These are phyloP conservation scores for Margarornis squamiger DNA, from an alignment of 2,797 vertebrate species.

Conservation along the genomic window DNA sequence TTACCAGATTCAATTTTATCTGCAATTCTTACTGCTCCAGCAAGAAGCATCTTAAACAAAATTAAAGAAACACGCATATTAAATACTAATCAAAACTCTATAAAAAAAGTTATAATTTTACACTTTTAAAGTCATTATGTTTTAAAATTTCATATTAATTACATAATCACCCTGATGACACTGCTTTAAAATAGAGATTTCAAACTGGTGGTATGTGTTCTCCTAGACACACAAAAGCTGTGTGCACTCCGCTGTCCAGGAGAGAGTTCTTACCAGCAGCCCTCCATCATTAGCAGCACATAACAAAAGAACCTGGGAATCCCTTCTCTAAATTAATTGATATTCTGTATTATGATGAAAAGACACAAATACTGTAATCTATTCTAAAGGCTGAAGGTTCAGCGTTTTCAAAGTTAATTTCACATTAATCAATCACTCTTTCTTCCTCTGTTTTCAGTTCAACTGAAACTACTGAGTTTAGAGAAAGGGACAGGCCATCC, in stretches of 20 bases:
- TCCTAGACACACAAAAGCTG: background rate
- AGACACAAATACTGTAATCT: background rate
- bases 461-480: background rate
- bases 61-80: background rate
- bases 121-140: background rate
- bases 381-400: background rate
- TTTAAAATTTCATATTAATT: background rate
- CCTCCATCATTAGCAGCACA: background rate
- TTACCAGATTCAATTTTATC: constrained; percentile 93
- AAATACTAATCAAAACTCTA: background rate
- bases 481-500: background rate
- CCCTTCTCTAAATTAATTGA: background rate
- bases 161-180: background rate
- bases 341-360: background rate
- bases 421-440: background rate
- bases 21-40: constrained; percentile 88
- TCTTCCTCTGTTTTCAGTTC: background rate
- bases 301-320: background rate
- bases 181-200: background rate
- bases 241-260: background rate
- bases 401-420: background rate
- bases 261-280: background rate
- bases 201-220: background rate
- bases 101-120: fast-evolving
- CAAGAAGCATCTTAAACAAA: constrained; percentile 83